Conservation (phyloP, 2,797 vertebrate genomes). For the Rhinogobio ventralis region DNA sequence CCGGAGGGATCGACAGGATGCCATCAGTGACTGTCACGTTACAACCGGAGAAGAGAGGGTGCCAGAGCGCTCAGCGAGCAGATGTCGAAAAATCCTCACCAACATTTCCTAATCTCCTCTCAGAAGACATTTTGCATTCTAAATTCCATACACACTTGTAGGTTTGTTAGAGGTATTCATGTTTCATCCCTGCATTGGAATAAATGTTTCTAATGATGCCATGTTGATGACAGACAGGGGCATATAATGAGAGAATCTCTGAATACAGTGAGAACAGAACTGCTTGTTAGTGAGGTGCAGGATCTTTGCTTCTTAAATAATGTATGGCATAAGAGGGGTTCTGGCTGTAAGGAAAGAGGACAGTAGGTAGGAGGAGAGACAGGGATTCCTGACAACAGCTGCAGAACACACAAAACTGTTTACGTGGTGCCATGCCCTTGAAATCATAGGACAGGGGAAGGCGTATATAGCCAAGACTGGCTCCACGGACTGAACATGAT, state of each 20-base stretch:
- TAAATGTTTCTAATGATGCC: constrained; percentile 54
- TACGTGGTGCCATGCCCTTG: constrained; percentile 69
- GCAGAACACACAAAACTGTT: constrained; percentile 55
- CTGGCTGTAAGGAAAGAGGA: constrained; percentile 61
- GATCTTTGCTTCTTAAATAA: constrained; percentile 74
- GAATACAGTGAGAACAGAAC: constrained; percentile 38
- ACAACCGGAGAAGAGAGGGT: constrained; percentile 19
- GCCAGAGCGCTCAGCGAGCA: constrained; percentile 27
- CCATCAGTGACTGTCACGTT: constrained; percentile 13
- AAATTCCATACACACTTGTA: constrained; percentile 35
- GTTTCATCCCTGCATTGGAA: constrained; percentile 18
- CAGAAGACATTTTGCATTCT: constrained; percentile 34
- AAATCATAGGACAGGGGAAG: constrained; percentile 68
- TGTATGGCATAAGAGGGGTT: constrained; percentile 71
- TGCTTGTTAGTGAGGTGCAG: constrained; percentile 60
- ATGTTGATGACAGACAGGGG: constrained; percentile 33
- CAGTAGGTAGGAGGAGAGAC: constrained; percentile 49
- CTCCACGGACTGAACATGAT: constrained; percentile 57
- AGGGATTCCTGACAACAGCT: constrained; percentile 51
- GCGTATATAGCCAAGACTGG: constrained; percentile 60
- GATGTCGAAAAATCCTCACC: constrained; percentile 40
- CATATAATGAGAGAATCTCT: constrained; percentile 47
- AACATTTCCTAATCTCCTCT: constrained; percentile 35
- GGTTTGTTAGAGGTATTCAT: constrained; percentile 5
- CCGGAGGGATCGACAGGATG: constrained; percentile 5